A percentile compares a stretch with the other conserved stretches of the same genome.
phyloP scores from a whole-genome alignment of 2,113 vertebrate genomes.

The Ictalurus furcatus region DNA sequence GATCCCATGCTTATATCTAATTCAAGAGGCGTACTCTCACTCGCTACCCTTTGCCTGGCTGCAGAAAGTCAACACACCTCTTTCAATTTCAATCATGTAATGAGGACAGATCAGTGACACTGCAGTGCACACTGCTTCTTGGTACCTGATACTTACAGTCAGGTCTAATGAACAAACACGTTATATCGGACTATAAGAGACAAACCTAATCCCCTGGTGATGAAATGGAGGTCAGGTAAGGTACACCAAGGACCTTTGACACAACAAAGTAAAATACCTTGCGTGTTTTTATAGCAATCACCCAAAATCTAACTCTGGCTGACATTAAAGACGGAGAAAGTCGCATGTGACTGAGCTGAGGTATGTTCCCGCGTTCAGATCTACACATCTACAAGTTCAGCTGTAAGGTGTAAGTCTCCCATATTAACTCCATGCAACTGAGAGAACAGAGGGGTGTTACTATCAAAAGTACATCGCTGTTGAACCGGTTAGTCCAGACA shows the following conservation, averaged over 20 bases:
- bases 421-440: constrained; percentile 5
- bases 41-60: background rate
- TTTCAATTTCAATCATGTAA: constrained; percentile 32
- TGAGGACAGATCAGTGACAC: constrained; percentile 24
- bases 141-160: background rate
- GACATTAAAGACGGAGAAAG: background rate
- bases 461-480: background rate
- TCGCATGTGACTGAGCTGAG: background rate
- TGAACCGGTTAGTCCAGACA: constrained; percentile 14
- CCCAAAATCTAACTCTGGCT: background rate
- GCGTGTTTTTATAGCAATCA: background rate
- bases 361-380: background rate
- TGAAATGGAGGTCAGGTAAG: background rate
- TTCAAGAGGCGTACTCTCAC: background rate
- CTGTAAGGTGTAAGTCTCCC: background rate
- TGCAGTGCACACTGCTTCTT: background rate
- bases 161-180: background rate
- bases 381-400: background rate
- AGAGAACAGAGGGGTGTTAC: constrained; percentile 11
- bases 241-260: background rate
- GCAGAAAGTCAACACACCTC: constrained; percentile 4
- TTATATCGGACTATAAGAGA: background rate
- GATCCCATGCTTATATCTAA: background rate
- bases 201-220: background rate
- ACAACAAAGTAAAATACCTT: constrained; percentile 1